Percentiles rank a stretch among this genome's conserved stretches.
These are phyloP conservation scores for Chironomus riparius DNA, from an alignment of 2,888 invertebrate species.

Conservation along the genomic window DNA sequence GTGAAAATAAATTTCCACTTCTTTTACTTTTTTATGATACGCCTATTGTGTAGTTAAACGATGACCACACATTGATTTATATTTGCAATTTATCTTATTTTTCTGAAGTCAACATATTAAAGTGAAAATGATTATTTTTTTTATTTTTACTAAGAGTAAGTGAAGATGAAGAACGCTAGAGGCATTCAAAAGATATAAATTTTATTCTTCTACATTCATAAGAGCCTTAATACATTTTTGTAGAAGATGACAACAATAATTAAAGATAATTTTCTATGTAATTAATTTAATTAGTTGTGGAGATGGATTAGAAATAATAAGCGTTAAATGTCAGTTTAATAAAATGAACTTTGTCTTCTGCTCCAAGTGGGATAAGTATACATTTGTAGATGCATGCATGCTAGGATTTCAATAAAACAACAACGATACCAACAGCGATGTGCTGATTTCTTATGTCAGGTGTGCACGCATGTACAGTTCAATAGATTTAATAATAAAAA, in stretches of 20 bases:
- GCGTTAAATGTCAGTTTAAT: too few species aligned
- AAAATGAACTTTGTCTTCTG: neutral
- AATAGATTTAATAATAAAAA: neutral
- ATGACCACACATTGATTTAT: slow-evolving; percentile 25
- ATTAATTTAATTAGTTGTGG: slow-evolving; percentile 20
- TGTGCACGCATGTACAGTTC: neutral
- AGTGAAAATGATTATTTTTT: slow-evolving; percentile 19
- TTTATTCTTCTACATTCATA: neutral
- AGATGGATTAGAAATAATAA: neutral
- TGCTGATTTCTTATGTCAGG: neutral
- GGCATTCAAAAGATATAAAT: neutral
- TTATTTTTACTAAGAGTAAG: neutral
- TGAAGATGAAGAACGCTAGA: neutral
- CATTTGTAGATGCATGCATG: too few species aligned
- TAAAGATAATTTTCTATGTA: slow-evolving; percentile 5
- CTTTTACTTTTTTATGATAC: slow-evolving; percentile 3
- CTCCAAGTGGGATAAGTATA: neutral
- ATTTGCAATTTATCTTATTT: slow-evolving; percentile 19
- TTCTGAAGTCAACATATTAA: slow-evolving; percentile 10
- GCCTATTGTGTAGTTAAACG: slow-evolving; percentile 8
- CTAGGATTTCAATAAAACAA: neutral
- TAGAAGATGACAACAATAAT: slow-evolving; percentile 7
- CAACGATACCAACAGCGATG: neutral
- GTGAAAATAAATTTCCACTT: slow-evolving; percentile 8
- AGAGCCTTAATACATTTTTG: neutral